Evolutionary conservation across 2,113 vertebrate genomes (phyloP), one percentile per base, ranked within the genome.

Genomic region (Mormoops blainvillei): DNA sequence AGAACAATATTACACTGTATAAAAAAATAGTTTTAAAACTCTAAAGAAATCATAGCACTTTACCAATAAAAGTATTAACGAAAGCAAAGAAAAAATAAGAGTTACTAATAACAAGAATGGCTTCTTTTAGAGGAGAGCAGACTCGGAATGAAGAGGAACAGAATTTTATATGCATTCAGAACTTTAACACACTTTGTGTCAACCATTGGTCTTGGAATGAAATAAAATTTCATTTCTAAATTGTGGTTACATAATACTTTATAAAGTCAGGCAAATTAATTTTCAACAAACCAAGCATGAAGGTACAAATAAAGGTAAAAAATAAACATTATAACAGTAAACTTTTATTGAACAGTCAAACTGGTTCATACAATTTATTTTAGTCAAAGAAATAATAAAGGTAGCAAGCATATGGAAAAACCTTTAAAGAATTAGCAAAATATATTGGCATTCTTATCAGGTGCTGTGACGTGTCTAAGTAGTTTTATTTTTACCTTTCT

Each of bases 11-110:
- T 96, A 96, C 58, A 70, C 86, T 97, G 95, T 95, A 97, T 45
- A 71, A 84, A 68, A 97, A 97, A 95, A 93, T 83, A 95, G 91
- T 95, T 98, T 97, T 93, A 88, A 96, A 97, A 97, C 81, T 97
- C 94, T 91, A 97, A 93, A 68, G 10, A 97, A 97, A 96, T 94
- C 91, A 96, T 74, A 83, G n/a, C 85, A 97, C 58, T 89, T 97
- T 96, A 56, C 82, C 91, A 97, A 97, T 96, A 74, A 95, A 95
- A 84, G 52, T 84, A 94, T 83, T 90, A 97, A 96, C 91, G 93
- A 93, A 89, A 90, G 24, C 77, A 94, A 89, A 98, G 94, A 74
- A 56, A 50, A 38, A 24, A 56, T 56, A 56, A 19, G 43, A 96
- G 18, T 41, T 43, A 94, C 82, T 97, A 91, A 97, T 94, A 94